Evolutionary conservation across 2,888 invertebrate genomes (phyloP), one percentile per base, ranked within the genome.

Genomic region (Synergus itoensis): DNA sequence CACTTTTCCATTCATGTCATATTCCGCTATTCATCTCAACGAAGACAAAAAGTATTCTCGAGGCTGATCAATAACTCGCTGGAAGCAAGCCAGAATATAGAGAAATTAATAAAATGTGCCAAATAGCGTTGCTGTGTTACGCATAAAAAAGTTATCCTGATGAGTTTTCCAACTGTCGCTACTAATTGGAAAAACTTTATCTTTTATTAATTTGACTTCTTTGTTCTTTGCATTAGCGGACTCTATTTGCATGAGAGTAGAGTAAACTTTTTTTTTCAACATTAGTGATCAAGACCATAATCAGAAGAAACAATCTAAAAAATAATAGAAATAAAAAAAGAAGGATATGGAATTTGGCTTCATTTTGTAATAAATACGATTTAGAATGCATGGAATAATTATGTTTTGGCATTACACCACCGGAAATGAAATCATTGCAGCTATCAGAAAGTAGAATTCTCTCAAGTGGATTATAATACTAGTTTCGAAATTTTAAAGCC

Each of bases 311-410:
- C 28, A 77, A 53, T 11, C 28, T n/a, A n/a, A 16, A 7, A 48
- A 48, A 48, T 48, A 48, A 48, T n/a, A 28, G 43, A 21, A 21
- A 1, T 28, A 40, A 11, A 5, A 53, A 9, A 40, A 57, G 43
- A 4, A 12, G 28, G 60, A 21, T 60, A 21, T 60, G 12, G 5
- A 60, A 53, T 1, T 12, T 5, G 65, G 77, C 43, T 63, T 80
- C 76, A 78, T 78, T 67, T 78, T 65, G 76, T 67, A 80, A 80
- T 80, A 78, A 80, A 78, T 76, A 64, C 69, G 78, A 69, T 85
- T 87, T 85, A 87, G 87, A 88, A 89, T 89, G 88, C 88, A 88
- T 87, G 87, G 88, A 89, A 89, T 89, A 89, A 89, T 89, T 89
- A 86, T 83, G 84, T 81, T 81, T 85, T 81, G 83, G 84, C 76